Evolutionary conservation across 2,113 vertebrate genomes (phyloP).

Genomic region (Lathamus discolor): DNA sequence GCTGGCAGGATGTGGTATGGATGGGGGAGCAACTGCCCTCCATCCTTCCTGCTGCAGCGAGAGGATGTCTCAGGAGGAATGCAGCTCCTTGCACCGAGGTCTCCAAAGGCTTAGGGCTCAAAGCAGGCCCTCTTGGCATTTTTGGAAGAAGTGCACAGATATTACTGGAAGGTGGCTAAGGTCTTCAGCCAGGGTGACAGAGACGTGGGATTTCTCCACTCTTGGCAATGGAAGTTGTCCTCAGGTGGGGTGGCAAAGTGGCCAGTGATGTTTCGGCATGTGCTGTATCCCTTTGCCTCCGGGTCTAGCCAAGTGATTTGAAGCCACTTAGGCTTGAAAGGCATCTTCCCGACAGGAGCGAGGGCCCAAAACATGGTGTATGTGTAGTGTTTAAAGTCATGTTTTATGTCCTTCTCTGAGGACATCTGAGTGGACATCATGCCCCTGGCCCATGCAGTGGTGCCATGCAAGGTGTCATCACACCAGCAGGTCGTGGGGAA

Average conservation of each 20-base stretch:
- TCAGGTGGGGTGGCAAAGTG: background rate
- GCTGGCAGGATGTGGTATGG: background rate
- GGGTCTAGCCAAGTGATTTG: background rate
- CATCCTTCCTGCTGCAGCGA: background rate
- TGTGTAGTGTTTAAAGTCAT: conserved; percentile 45
- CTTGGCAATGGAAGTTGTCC: background rate
- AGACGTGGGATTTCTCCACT: background rate
- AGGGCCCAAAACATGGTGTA: conserved; percentile 55
- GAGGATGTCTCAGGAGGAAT: background rate
- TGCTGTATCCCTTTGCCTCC: background rate
- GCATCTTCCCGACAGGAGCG: conserved; percentile 51
- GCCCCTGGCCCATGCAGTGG: fast-evolving
- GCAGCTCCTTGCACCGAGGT: background rate
- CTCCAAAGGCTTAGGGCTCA: background rate
- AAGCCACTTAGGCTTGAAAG: conserved; percentile 43
- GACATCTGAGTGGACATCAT: background rate
- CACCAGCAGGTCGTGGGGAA: too few relatives aligned
- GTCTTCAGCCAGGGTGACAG: background rate
- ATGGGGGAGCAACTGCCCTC: background rate
- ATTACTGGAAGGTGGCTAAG: background rate
- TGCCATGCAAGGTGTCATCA: background rate
- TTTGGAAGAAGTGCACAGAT: background rate
- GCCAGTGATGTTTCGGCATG: background rate
- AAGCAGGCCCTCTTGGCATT: background rate
- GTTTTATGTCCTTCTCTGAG: conserved; percentile 26